Base-by-base conservation (phyloP, 2,888 invertebrate genomes). In the Lapara coniferarum region DNA sequence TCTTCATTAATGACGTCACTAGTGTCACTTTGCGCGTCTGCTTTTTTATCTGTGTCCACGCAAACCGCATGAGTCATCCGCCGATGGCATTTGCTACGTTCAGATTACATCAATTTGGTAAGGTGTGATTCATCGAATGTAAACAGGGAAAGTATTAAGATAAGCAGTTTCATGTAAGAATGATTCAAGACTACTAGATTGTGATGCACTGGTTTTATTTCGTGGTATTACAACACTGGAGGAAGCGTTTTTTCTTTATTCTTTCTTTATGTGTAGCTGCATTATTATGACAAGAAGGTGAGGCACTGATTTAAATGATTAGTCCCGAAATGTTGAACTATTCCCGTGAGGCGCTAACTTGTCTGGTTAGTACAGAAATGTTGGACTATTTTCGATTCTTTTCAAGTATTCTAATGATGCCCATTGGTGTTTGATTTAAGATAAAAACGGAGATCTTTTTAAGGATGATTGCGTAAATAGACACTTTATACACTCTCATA, bases 101-200 rank as follows among this genome's bases (percentile, higher is more conserved):
- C 63, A 49, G 63, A 63, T 63, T 63, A 63, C 63, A 46, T 63
- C 63, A 63, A 63, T 63, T 63, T 63, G 63, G 49, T 63, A 63
- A 63, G 44, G 14, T 37, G 44, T 69, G 68, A 69, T 63, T 59
- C 68, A 69, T 69, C 63, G 44, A 69, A 53, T 69, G 59, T 78
- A 67, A 67, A 67, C 55, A 19, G 46, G 56, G 46, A 67, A 67
- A 56, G 55, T 16, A 25, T 19, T 52, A 37, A 19, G 69, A 69
- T 53, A 55, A 66, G 25, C 3, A 56, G 49, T 55, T 66, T 69
- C 49, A 69, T 56, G 46, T 30, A 69, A 66, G n/a, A 68, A 66
- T 69, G 69, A 69, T 69, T 69, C 66, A 69, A 69, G 44, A 63
- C 49, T 66, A 46, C 25, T 25, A 25, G 25, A 56, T n/a, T 25